These are phyloP conservation scores for Listronotus oregonensis DNA, from an alignment of 1,140 invertebrate genomes.

Conservation along the genomic window DNA sequence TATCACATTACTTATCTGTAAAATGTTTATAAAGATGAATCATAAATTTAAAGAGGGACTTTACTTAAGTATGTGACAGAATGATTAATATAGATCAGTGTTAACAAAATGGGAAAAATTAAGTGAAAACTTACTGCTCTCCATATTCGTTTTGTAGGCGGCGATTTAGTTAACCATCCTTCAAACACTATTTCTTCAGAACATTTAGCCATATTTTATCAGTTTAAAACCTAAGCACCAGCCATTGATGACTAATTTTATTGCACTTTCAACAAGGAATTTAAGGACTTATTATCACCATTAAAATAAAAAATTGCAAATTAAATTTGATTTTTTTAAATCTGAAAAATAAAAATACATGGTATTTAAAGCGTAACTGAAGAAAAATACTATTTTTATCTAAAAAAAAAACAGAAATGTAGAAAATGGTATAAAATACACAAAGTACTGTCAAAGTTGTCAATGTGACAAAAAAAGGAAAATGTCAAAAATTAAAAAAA, in stretches of 20 bases:
- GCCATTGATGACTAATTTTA: slow-evolving; percentile 32
- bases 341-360: no score
- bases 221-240: slow-evolving; percentile 4
- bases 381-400: no score
- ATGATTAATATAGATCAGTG: neutral
- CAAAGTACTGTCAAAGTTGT: no score
- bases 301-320: no score
- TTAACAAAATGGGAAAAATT: slow-evolving; percentile 6
- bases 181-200: slow-evolving; percentile 63
- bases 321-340: no score
- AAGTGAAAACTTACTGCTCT: slow-evolving; percentile 74
- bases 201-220: slow-evolving; percentile 50
- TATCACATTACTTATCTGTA: slow-evolving; percentile 41
- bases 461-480: no score
- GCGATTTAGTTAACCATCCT: slow-evolving; percentile 92
- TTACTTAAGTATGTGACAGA: slow-evolving; percentile 15
- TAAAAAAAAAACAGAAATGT: no score
- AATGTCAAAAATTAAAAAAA: no score
- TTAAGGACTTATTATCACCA: neutral
- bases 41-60: slow-evolving; percentile 41
- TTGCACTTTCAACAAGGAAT: slow-evolving; percentile 20
- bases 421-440: no score
- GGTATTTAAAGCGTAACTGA: no score
- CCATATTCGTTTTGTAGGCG: slow-evolving; percentile 84
- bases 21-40: slow-evolving; percentile 44